A percentile compares a stretch with the other conserved stretches of the same genome.
Evolutionary conservation across 2,888 invertebrate genomes (phyloP).

Genomic region (Drosophila nigricruria): DNA sequence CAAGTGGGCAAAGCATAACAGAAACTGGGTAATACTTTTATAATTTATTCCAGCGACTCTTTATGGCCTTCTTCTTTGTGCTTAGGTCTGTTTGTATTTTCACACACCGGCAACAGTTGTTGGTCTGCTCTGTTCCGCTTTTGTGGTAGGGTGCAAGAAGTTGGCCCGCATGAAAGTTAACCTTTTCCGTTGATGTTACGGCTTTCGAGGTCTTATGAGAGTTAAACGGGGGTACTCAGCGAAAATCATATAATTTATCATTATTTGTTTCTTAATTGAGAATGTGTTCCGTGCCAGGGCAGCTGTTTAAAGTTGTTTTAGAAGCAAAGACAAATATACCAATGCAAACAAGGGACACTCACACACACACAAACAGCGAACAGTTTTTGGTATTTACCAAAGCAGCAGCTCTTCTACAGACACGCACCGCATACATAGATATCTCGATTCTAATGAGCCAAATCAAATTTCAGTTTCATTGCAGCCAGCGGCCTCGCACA

Average conservation of each 20-base stretch:
- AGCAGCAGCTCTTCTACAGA: constrained; percentile 9
- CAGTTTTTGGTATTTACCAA: constrained; percentile 22
- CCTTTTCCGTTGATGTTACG: constrained; percentile 36
- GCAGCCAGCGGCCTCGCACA: constrained; percentile 50
- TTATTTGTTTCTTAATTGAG: constrained; percentile 13
- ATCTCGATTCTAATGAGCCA: constrained; percentile 59
- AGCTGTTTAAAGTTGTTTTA: constrained; percentile 51
- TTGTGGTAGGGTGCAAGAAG: constrained; percentile 20
- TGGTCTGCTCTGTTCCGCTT: constrained; percentile 16
- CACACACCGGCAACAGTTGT: constrained; percentile 41
- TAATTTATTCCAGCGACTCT: constrained; percentile 66
- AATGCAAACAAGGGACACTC: constrained; percentile 31
- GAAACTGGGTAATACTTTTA: constrained; percentile 76
- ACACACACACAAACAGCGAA: constrained; percentile 4
- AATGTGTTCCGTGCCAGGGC: constrained; percentile 3
- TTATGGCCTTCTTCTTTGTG: constrained; percentile 52
- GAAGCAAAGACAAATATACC: constrained; percentile 38
- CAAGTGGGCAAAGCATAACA: constrained; percentile 41
- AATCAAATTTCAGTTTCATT: constrained; percentile 69
- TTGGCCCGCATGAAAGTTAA: constrained; percentile 57
- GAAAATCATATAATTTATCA: constrained; percentile 44
- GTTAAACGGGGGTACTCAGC: constrained; percentile 20
- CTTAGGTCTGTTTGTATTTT: constrained; percentile 39
- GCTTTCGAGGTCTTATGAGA: constrained; percentile 28
- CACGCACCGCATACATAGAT: constrained; percentile 27